Evolutionary conservation across 2,888 invertebrate genomes (phyloP).

Genomic region (Drepanosiphum platanoidis): DNA sequence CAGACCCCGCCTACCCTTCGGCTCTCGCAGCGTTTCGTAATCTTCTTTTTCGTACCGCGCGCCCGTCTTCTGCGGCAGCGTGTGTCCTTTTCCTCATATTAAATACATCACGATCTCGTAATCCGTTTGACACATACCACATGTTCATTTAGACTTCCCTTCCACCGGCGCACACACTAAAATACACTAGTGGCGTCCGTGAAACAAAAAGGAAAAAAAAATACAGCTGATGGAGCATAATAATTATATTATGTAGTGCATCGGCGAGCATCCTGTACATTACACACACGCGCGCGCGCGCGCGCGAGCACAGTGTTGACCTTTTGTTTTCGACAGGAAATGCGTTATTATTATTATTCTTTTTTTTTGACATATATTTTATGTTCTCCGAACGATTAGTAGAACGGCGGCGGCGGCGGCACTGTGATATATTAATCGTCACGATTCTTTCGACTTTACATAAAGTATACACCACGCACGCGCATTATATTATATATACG

Average conservation of each 20-base stretch:
- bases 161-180: background rate
- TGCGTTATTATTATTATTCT: background rate
- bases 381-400: constrained; percentile 24
- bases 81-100: background rate
- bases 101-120: background rate
- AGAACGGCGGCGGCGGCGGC: too few relatives aligned
- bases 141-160: background rate
- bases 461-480: constrained; percentile 1
- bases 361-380: constrained; percentile 31
- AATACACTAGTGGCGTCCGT: background rate
- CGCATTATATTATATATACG: background rate
- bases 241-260: too few relatives aligned
- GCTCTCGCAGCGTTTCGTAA: constrained; percentile 2
- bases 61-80: constrained; percentile 28
- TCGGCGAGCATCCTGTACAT: constrained; percentile 13
- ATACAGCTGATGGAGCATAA: background rate
- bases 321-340: constrained; percentile 53
- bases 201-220: background rate
- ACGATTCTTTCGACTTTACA: constrained; percentile 39
- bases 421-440: constrained; percentile 36
- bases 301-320: background rate
- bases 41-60: constrained; percentile 35
- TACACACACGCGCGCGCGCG: background rate
- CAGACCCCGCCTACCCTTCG: too few relatives aligned
- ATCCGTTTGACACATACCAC: constrained; percentile 43